Evolutionary conservation across 2,888 invertebrate genomes (phyloP).

Genomic region (Scotopteryx bipunctaria): DNA sequence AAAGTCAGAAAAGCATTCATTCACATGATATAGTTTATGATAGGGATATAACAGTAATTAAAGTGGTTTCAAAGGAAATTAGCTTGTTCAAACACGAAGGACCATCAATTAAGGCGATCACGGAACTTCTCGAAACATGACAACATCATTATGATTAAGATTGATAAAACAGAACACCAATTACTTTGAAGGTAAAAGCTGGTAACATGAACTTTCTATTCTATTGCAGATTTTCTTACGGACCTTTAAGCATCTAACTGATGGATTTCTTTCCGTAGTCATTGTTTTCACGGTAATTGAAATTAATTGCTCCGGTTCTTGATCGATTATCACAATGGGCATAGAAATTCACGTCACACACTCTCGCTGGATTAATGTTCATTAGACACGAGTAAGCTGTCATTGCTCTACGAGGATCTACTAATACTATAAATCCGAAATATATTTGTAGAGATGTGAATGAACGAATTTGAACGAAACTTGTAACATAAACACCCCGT

Average conservation of each 20-base stretch:
- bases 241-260: conserved; percentile 5
- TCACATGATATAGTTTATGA: conserved; percentile 3
- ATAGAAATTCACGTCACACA: conserved; percentile 26
- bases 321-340: conserved; percentile 30
- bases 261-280: conserved; percentile 27
- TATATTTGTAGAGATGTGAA: too few species aligned
- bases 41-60: neutral
- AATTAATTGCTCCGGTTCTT: conserved; percentile 30
- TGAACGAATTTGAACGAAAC: too few species aligned
- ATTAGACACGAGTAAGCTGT: conserved; percentile 24
- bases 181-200: neutral
- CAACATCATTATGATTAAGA: conserved; percentile 5
- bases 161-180: conserved; percentile 1
- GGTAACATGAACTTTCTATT: conserved; percentile 24
- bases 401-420: neutral
- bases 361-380: conserved; percentile 24
- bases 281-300: conserved; percentile 31
- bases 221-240: conserved; percentile 31
- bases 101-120: neutral
- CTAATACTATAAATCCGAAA: too few species aligned
- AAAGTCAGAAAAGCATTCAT: neutral
- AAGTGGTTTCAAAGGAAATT: neutral
- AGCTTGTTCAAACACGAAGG: neutral
- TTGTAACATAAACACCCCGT: too few species aligned
- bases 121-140: neutral